A percentile compares a stretch with the other conserved stretches of the same genome.
These are phyloP conservation scores for Meriones unguiculatus DNA, from an alignment of 2,113 vertebrate genomes.

Conservation along the genomic window DNA sequence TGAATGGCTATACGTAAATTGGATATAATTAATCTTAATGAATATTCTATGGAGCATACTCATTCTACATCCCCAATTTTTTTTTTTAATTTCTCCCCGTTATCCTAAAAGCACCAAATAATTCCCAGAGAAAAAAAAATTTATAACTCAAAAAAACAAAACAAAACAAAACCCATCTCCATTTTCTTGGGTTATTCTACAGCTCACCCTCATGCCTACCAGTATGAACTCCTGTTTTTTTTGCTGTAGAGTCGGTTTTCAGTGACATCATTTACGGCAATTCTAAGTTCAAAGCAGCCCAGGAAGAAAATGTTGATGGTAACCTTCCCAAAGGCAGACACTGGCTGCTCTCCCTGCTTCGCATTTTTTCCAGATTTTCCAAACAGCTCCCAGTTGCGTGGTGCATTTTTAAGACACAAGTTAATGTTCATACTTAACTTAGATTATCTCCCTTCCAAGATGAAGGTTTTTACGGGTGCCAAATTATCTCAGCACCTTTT, in stretches of 20 bases:
- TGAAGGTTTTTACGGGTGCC: slow-evolving; percentile 72
- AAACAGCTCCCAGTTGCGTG: slow-evolving; percentile 59
- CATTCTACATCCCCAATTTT: background rate
- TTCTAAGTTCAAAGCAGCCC: slow-evolving; percentile 39
- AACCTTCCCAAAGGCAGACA: slow-evolving; percentile 26
- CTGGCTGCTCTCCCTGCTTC: background rate
- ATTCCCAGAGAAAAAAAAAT: background rate
- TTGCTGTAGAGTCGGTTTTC: slow-evolving; percentile 45
- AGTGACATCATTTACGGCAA: slow-evolving; percentile 18
- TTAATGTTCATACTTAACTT: slow-evolving; percentile 78
- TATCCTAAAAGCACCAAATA: background rate
- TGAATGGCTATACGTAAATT: background rate
- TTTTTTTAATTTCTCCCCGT: background rate
- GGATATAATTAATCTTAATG: slow-evolving; percentile 5
- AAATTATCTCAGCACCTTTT: slow-evolving; percentile 72
- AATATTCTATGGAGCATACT: background rate
- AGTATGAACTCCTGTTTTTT: background rate
- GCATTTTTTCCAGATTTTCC: slow-evolving; percentile 50
- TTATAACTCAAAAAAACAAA: background rate
- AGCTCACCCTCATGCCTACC: background rate
- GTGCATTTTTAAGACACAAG: slow-evolving; percentile 65
- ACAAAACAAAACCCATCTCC: background rate
- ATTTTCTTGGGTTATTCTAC: slow-evolving; percentile 5
- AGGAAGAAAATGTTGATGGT: background rate
- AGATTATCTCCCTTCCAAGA: slow-evolving; percentile 73